phyloP scores from a whole-genome alignment of 2,797 vertebrate genomes.

The Harpagifer antarcticus region DNA sequence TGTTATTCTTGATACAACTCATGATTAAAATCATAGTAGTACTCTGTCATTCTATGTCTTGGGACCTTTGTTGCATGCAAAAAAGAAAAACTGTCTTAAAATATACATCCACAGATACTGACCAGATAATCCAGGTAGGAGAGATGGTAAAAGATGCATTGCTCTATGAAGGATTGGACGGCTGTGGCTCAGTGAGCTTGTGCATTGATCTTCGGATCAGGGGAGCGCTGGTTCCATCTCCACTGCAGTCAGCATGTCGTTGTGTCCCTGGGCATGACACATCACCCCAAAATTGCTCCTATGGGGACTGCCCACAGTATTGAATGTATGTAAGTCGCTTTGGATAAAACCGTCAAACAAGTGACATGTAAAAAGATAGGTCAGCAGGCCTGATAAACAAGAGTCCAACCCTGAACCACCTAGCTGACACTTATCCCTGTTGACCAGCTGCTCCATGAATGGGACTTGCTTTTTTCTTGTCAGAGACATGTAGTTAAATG shows the following conservation, averaged over 20 bases:
- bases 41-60: neutral
- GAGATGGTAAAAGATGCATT: slow-evolving; percentile 10
- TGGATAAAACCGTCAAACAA: too few relatives aligned
- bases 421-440: slow-evolving; percentile 22
- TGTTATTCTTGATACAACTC: neutral
- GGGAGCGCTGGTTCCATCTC: too few relatives aligned
- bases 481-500: slow-evolving; percentile 15
- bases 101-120: too few relatives aligned
- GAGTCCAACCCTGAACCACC: neutral
- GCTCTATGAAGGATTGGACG: neutral
- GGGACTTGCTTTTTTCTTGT: slow-evolving; percentile 12
- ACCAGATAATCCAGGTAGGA: neutral
- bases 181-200: too few relatives aligned
- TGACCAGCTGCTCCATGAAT: slow-evolving; percentile 28
- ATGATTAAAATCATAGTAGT: neutral
- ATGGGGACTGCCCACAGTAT: too few relatives aligned
- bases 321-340: too few relatives aligned
- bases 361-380: neutral
- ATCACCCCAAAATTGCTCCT: too few relatives aligned
- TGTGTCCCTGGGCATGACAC: too few relatives aligned
- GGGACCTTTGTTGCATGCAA: too few relatives aligned
- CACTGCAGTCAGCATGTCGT: too few relatives aligned
- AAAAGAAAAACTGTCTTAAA: too few relatives aligned
- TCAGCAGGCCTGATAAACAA: neutral
- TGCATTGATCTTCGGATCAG: too few relatives aligned